These are phyloP conservation scores for Microdon myrmicae DNA, from an alignment of 2,888 invertebrate genomes.

Conservation along the genomic window DNA sequence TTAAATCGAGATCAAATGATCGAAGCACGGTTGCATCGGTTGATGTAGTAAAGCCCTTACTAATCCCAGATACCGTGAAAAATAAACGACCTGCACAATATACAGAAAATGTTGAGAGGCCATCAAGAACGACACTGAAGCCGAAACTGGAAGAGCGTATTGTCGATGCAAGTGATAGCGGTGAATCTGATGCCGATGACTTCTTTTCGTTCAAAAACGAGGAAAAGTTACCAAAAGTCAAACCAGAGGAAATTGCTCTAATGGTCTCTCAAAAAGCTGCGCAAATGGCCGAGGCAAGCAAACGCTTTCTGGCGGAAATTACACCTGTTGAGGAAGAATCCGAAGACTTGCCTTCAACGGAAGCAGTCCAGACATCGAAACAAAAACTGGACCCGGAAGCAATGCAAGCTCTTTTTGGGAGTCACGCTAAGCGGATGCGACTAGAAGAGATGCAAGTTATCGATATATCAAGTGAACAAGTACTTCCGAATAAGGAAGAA, in stretches of 20 bases:
- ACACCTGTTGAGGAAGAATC: neutral
- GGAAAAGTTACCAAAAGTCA: constrained; percentile 68
- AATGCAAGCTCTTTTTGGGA: constrained; percentile 76
- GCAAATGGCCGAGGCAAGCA: constrained; percentile 60
- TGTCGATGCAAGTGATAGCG: constrained; percentile 67
- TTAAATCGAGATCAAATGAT: constrained; percentile 38
- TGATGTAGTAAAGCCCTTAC: constrained; percentile 24
- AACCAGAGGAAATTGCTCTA: constrained; percentile 65
- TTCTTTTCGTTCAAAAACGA: constrained; percentile 66
- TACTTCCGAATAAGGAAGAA: constrained; percentile 81
- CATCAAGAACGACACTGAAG: constrained; percentile 58
- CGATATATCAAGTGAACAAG: constrained; percentile 84
- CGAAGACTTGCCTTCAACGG: neutral
- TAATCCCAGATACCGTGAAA: constrained; percentile 67
- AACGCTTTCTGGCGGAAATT: neutral
- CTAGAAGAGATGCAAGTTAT: constrained; percentile 75
- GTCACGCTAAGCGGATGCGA: constrained; percentile 70
- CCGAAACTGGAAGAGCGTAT: constrained; percentile 55
- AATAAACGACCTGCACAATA: constrained; percentile 62
- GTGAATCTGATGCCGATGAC: constrained; percentile 69
- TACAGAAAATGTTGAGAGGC: constrained; percentile 60
- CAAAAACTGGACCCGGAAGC: constrained; percentile 58
- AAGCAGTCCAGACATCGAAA: constrained; percentile 33
- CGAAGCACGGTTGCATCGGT: neutral
- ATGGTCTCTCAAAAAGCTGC: constrained; percentile 64